phyloP scores from a whole-genome alignment of 2,888 invertebrate genomes.

The Tinea semifulvella region DNA sequence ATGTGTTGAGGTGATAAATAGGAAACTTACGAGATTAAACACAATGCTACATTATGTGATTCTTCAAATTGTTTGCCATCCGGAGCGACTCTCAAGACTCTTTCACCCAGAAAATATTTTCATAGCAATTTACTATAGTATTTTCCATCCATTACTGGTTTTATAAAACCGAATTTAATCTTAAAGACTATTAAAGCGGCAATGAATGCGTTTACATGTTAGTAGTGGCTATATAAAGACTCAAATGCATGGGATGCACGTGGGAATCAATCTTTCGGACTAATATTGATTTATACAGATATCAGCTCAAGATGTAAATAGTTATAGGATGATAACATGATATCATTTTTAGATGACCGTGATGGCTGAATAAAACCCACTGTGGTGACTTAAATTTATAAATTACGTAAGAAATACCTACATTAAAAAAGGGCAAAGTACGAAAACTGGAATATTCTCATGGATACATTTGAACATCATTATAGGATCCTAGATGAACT shows the following conservation, averaged over 20 bases:
- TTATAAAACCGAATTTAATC: background rate
- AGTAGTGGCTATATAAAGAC: too few relatives aligned
- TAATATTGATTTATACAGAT: slow-evolving; percentile 1
- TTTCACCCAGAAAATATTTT: background rate
- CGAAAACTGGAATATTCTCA: too few relatives aligned
- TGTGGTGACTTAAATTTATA: too few relatives aligned
- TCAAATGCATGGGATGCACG: too few relatives aligned
- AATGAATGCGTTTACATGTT: background rate
- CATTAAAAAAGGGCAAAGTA: too few relatives aligned
- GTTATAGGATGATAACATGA: background rate
- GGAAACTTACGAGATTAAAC: slow-evolving; percentile 12
- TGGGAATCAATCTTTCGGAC: background rate
- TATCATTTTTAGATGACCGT: background rate
- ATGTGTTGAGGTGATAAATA: background rate
- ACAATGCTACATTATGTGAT: slow-evolving; percentile 16
- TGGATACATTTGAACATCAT: too few relatives aligned
- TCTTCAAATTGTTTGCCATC: slow-evolving; percentile 14
- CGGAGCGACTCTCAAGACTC: background rate
- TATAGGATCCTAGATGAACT: too few relatives aligned
- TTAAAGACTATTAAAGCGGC: background rate
- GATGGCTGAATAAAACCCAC: too few relatives aligned
- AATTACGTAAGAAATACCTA: too few relatives aligned
- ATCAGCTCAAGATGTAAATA: background rate
- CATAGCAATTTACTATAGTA: background rate
- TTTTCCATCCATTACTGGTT: background rate